phyloP scores from a whole-genome alignment of 2,797 vertebrate species.

The Serranus cabrilla region DNA sequence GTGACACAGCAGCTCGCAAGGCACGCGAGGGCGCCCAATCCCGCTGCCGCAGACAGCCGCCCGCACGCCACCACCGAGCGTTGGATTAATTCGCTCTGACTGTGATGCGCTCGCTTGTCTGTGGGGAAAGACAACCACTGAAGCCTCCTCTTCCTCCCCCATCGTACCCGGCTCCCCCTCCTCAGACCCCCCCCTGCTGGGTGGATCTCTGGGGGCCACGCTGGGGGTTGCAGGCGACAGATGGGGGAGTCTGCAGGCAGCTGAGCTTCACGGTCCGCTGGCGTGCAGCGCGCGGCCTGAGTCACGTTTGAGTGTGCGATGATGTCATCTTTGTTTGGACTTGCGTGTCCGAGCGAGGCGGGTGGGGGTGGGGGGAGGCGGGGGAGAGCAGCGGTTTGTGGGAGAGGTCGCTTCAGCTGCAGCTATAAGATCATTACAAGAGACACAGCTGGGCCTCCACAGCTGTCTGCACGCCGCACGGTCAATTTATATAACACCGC shows the following conservation, averaged over 20 bases:
- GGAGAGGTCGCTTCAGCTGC: constrained; percentile 43
- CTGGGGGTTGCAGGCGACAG: constrained; percentile 64
- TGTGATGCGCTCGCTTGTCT: constrained; percentile 50
- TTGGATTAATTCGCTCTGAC: constrained; percentile 71
- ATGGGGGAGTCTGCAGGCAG: constrained; percentile 56
- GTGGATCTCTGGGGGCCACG: constrained; percentile 35
- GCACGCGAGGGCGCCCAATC: constrained; percentile 45
- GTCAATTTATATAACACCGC: constrained; percentile 20
- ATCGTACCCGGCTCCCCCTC: not conserved
- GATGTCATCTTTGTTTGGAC: constrained; percentile 66
- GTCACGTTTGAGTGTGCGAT: constrained; percentile 60
- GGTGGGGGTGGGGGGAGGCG: not conserved
- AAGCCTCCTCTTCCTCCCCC: not conserved
- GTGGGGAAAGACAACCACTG: constrained; percentile 55
- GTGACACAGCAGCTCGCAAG: constrained; percentile 46
- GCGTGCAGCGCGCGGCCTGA: constrained; percentile 27
- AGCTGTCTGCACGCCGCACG: constrained; percentile 29
- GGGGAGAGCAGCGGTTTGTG: constrained; percentile 14
- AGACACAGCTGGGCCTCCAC: constrained; percentile 29
- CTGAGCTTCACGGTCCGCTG: constrained; percentile 49
- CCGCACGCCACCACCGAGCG: constrained; percentile 47
- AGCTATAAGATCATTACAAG: constrained; percentile 48
- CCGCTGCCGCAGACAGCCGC: constrained; percentile 1
- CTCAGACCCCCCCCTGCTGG: constrained; percentile 35
- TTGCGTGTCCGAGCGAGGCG: constrained; percentile 30